Base-by-base conservation (phyloP, 2,888 invertebrate species). In the Scrobipalpa costella region DNA sequence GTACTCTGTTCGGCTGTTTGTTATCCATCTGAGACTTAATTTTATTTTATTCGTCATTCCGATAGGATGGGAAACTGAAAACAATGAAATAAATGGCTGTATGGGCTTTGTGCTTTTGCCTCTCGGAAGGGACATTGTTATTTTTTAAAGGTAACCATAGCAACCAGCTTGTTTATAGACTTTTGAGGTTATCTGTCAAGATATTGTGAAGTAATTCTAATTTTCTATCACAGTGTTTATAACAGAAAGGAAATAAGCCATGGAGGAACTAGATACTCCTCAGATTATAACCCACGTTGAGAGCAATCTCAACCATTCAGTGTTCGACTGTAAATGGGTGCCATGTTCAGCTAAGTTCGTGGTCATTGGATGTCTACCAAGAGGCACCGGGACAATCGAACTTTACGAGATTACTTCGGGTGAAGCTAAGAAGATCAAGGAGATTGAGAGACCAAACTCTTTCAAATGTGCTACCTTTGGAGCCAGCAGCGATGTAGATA, bases 271-370 rank as follows among this genome's bases (percentile, higher is more conserved):
- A 67, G 95, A 96, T 68, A 97, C 97, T 72, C 98, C 98, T 0
- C 98, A 98, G 88, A 95, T 98, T 74, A 96, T 98, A 72, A 94
- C 96, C 64, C 97, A 98, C 78, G 93, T 95, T 40, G 96, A 98
- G 77, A 95, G 96, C 80, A 92, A 94, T 21, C 85, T 98, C 1
- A 94, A 96, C 78, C 98, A 96, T 84, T 96, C 97, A 0, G 85
- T 98, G 27, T 98, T 97, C 82, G 98, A 98, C 79, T 94, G 95
- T n/a, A 97, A 97, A 88, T 99, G 98, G 99, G 95, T 99, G 75
- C 98, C 99, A 0, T 95, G 96, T 78, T 98, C 98, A 2, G 96
- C 98, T 0, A 98, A 98, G 86, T 97, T 98, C 86, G 95, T 98
- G 66, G 94, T 96, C 52, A 92, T 98, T 63, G 99, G 99, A 9